phyloP scores from a whole-genome alignment of 37 sponge, comb jelly and placozoan species.

The Ephydatia muelleri region DNA sequence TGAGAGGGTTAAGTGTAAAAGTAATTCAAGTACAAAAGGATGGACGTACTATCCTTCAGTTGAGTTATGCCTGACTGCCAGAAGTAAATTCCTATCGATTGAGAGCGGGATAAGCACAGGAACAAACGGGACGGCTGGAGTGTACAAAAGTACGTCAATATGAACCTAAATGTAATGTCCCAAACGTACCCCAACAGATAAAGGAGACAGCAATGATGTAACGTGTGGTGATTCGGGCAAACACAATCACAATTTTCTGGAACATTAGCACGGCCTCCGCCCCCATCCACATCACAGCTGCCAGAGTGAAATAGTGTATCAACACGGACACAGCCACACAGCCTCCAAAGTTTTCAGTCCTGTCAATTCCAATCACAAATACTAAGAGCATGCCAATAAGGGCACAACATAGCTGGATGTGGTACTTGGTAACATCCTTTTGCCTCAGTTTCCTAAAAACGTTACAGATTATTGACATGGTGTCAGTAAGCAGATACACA shows the following conservation, averaged over 20 bases:
- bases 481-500: not conserved
- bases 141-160: no score
- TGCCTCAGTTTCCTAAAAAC: constrained; percentile 48
- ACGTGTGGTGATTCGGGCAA: constrained; percentile 6
- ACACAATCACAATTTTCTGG: constrained; percentile 31
- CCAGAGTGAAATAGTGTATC: constrained; percentile 43
- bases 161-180: no score
- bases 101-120: no score
- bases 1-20: constrained; percentile 9
- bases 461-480: not conserved
- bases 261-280: constrained; percentile 37
- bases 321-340: constrained; percentile 28
- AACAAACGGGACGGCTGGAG: no score
- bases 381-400: constrained; percentile 50
- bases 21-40: no score
- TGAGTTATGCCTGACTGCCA: no score
- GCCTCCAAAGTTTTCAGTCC: constrained; percentile 38
- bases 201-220: constrained; percentile 18
- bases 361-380: no score
- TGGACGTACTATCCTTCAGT: no score
- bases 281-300: constrained; percentile 26
- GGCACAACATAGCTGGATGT: constrained; percentile 57
- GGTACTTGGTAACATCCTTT: constrained; percentile 56
- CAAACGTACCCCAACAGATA: constrained; percentile 58
- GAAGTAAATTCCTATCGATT: no score